Percentiles rank a stretch among this genome's conserved stretches.
These are phyloP conservation scores for Oncorhynchus kisutch DNA, from an alignment of 2,113 vertebrate genomes.

Conservation along the genomic window DNA sequence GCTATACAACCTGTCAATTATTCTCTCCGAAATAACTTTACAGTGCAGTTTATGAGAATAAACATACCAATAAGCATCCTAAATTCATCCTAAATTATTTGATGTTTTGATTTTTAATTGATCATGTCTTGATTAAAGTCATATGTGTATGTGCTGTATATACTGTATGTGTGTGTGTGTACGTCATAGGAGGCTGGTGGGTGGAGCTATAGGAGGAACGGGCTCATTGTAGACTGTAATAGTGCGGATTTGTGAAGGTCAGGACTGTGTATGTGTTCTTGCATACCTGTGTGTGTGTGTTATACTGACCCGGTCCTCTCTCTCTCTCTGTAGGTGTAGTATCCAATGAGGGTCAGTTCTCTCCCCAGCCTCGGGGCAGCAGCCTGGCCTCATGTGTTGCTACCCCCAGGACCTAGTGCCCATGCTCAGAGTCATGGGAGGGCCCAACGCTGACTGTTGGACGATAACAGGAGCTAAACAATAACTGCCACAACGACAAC, in stretches of 20 bases:
- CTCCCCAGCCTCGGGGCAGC: slow-evolving; percentile 61
- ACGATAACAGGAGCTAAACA: too few relatives aligned
- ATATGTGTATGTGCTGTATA: too few relatives aligned
- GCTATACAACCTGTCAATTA: too few relatives aligned
- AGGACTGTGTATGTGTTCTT: too few relatives aligned
- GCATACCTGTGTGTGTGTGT: slow-evolving; percentile 3
- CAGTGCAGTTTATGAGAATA: not conserved
- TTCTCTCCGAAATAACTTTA: too few relatives aligned
- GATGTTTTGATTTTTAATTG: not conserved
- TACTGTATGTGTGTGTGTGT: too few relatives aligned
- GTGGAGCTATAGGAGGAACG: too few relatives aligned
- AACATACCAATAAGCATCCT: not conserved
- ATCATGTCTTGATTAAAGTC: not conserved
- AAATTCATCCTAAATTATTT: not conserved
- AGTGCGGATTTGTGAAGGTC: too few relatives aligned
- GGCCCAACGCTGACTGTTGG: slow-evolving; percentile 68
- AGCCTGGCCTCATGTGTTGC: slow-evolving; percentile 84
- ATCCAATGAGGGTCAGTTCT: slow-evolving; percentile 75
- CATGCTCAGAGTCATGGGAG: slow-evolving; percentile 85
- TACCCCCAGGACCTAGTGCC: slow-evolving; percentile 85
- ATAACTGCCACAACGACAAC: too few relatives aligned
- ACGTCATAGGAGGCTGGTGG: too few relatives aligned
- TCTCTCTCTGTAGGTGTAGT: slow-evolving; percentile 74
- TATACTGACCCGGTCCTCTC: not conserved
- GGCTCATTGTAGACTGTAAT: too few relatives aligned